phyloP scores from a whole-genome alignment of 2,888 invertebrate species.

The Pseudococcus longispinus region DNA sequence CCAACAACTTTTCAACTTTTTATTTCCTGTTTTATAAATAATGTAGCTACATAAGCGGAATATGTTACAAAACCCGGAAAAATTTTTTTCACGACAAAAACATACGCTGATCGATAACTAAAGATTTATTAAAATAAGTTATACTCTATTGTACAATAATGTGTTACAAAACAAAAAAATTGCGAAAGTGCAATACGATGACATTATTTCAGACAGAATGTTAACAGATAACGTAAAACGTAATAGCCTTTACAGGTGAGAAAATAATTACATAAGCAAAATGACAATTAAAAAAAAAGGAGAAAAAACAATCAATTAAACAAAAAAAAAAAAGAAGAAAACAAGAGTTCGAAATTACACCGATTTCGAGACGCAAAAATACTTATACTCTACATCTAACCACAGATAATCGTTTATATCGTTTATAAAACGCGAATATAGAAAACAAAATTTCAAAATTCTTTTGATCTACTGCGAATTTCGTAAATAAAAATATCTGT shows the following conservation, averaged over 20 bases:
- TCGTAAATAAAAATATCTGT: constrained; percentile 42
- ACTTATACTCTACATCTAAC: constrained; percentile 15
- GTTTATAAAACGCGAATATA: constrained; percentile 32
- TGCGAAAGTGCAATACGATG: constrained; percentile 39
- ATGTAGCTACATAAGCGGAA: constrained; percentile 21
- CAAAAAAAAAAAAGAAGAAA: constrained; percentile 15
- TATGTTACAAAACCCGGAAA: constrained; percentile 34
- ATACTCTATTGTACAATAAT: constrained; percentile 52
- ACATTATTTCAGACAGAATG: constrained; percentile 42
- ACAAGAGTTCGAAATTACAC: constrained; percentile 36
- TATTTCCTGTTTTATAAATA: constrained; percentile 37
- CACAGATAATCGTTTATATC: constrained; percentile 38
- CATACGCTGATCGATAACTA: constrained; percentile 45
- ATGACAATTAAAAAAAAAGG: constrained; percentile 20
- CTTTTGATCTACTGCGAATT: constrained; percentile 47
- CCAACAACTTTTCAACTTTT: background rate
- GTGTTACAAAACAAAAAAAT: constrained; percentile 50
- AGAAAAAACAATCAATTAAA: constrained; percentile 1
- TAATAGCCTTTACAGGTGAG: constrained; percentile 40
- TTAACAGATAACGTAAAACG: constrained; percentile 47
- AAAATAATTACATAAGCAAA: constrained; percentile 43
- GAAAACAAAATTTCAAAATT: constrained; percentile 25
- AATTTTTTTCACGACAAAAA: constrained; percentile 24
- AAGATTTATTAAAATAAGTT: constrained; percentile 54
- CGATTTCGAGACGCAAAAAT: constrained; percentile 31